phyloP scores from a whole-genome alignment of 37 sponge, comb jelly and placozoan species.

The Halichondria panicea region DNA sequence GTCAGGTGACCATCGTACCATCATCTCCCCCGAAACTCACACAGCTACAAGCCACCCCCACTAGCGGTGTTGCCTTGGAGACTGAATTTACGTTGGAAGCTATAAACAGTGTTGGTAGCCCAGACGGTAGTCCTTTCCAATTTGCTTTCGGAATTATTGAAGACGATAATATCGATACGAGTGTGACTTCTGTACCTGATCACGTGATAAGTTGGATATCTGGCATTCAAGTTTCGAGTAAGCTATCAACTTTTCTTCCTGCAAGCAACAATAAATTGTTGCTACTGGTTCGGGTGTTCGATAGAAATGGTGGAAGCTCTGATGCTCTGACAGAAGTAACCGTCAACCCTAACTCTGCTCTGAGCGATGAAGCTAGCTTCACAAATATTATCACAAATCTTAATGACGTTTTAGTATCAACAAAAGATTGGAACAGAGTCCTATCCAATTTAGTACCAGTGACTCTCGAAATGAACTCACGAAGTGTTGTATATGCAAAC shows the following conservation, averaged over 20 bases:
- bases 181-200: neutral
- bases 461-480: conserved; percentile 6
- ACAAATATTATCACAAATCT: neutral
- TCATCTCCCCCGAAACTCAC: conserved; percentile 26
- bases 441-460: conserved; percentile 15
- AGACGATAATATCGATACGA: neutral
- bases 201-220: conserved; percentile 45
- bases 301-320: conserved; percentile 34
- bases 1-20: conserved; percentile 23
- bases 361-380: neutral
- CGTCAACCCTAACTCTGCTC: neutral
- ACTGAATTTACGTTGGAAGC: conserved; percentile 48
- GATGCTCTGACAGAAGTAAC: conserved; percentile 5
- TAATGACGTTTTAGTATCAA: neutral
- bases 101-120: neutral
- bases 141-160: conserved; percentile 66
- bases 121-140: conserved; percentile 28
- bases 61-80: conserved; percentile 46
- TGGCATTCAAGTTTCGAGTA: conserved; percentile 16
- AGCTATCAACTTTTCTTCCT: conserved; percentile 26
- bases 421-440: conserved; percentile 33
- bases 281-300: conserved; percentile 32
- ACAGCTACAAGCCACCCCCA: conserved; percentile 19
- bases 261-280: neutral
- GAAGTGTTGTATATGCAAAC: too few species aligned